A percentile compares a stretch with the other conserved stretches of the same genome.
Evolutionary conservation across 2,797 vertebrate genomes (phyloP).

Genomic region (Pangasius macronema): DNA sequence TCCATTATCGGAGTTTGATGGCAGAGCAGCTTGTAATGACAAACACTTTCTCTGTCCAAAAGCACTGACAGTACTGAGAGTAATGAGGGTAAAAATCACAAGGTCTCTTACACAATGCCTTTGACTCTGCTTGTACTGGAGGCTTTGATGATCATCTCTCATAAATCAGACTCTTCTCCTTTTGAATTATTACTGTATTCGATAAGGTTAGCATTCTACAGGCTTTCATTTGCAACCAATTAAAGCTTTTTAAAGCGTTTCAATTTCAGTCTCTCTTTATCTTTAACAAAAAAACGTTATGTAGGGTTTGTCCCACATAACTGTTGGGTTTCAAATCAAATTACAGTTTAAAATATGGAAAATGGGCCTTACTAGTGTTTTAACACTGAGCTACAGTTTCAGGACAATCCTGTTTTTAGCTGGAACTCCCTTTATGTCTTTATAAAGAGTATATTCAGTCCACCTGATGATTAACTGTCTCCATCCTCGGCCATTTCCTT

Average conservation of each 20-base stretch:
- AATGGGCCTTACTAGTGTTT: not conserved
- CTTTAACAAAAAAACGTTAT: not conserved
- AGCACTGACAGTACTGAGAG: constrained; percentile 34
- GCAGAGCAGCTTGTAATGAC: constrained; percentile 42
- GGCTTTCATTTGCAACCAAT: not conserved
- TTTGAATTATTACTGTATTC: not conserved
- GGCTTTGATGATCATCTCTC: not conserved
- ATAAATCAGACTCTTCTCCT: not conserved
- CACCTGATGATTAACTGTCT: constrained; percentile 51
- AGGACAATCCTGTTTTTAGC: constrained; percentile 4
- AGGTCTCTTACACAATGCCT: constrained; percentile 12
- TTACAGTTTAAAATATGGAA: not conserved
- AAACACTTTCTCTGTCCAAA: constrained; percentile 41
- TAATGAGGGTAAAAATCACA: constrained; percentile 25
- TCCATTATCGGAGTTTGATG: constrained; percentile 34
- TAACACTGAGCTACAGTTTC: not conserved
- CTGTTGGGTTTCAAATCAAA: not conserved
- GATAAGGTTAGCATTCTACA: not conserved
- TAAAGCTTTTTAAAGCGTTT: not conserved
- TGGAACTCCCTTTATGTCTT: not conserved
- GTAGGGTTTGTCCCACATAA: too few species aligned
- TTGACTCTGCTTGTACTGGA: not conserved
- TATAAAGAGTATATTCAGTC: constrained; percentile 21
- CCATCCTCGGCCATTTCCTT: constrained; percentile 54
- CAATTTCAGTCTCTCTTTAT: not conserved